These are phyloP conservation scores for Bradypodion ventrale DNA, from an alignment of 2,797 vertebrate species.

Conservation along the genomic window DNA sequence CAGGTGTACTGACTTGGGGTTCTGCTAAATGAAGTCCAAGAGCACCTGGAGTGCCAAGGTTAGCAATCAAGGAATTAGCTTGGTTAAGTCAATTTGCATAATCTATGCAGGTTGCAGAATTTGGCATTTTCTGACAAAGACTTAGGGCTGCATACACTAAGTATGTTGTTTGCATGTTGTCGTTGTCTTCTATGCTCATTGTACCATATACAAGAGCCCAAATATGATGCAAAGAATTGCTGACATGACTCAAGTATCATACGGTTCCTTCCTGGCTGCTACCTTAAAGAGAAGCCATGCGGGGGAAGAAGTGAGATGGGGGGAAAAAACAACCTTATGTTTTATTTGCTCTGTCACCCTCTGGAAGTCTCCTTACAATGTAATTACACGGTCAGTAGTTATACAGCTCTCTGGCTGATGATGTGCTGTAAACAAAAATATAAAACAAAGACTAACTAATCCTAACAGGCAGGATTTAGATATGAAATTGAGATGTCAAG, in stretches of 20 bases:
- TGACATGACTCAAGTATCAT: slow-evolving; percentile 39
- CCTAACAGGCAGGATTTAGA: slow-evolving; percentile 42
- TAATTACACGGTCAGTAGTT: slow-evolving; percentile 73
- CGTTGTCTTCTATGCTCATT: no score
- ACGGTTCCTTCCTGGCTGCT: slow-evolving; percentile 31
- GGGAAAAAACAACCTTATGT: slow-evolving; percentile 56
- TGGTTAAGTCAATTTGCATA: neutral
- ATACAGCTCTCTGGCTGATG: slow-evolving; percentile 49
- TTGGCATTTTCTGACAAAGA: neutral
- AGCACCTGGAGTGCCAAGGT: no score
- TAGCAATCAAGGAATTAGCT: neutral
- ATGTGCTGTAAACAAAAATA: slow-evolving; percentile 56
- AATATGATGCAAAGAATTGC: slow-evolving; percentile 44
- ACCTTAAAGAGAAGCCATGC: slow-evolving; percentile 28
- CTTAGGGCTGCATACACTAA: neutral
- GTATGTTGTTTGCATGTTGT: neutral
- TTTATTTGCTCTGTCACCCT: slow-evolving; percentile 68
- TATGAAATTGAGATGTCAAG: slow-evolving; percentile 13
- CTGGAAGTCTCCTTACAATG: slow-evolving; percentile 59
- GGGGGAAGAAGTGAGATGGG: neutral
- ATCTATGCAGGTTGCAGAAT: neutral
- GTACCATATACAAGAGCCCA: neutral
- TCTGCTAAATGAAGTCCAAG: no score
- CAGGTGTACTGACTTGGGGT: no score
- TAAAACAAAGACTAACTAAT: slow-evolving; percentile 57